phyloP scores from a whole-genome alignment of 2,113 vertebrate genomes.

The Archilochus colubris region DNA sequence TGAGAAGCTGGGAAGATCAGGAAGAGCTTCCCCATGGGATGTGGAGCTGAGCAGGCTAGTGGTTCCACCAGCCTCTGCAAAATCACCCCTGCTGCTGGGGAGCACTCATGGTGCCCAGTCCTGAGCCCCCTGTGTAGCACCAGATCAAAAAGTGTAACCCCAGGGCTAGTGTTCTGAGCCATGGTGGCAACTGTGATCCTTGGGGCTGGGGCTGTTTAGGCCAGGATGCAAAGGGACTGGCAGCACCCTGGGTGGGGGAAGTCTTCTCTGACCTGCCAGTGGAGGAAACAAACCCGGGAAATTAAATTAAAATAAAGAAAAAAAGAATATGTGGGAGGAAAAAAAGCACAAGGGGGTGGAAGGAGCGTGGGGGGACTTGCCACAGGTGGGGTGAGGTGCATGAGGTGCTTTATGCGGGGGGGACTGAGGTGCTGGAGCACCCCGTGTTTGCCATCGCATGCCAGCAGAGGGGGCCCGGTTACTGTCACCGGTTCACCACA shows the following conservation, averaged over 20 bases:
- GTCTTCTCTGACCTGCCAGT: accelerated
- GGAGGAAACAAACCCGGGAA: accelerated
- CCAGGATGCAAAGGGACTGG: not conserved
- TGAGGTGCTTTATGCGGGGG: no score
- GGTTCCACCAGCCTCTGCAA: not conserved
- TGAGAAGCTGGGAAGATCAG: not conserved
- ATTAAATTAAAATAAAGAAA: not conserved
- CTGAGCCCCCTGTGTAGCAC: accelerated
- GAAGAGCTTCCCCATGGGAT: not conserved
- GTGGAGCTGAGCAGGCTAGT: not conserved
- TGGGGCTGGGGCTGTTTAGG: not conserved
- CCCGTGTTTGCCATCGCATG: not conserved
- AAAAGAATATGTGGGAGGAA: accelerated
- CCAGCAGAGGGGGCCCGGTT: conserved; percentile 1
- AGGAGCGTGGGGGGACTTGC: not conserved
- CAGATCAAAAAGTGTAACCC: accelerated
- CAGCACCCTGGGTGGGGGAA: not conserved
- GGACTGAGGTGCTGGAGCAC: not conserved
- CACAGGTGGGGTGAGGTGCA: not conserved
- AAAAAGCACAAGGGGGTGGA: not conserved
- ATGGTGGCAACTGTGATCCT: not conserved
- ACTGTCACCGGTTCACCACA: not conserved
- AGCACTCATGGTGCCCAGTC: accelerated
- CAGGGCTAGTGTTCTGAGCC: no score
- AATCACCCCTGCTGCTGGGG: no score